Conservation (phyloP, 2,888 invertebrate genomes). For the Hymenopus coronatus region DNA sequence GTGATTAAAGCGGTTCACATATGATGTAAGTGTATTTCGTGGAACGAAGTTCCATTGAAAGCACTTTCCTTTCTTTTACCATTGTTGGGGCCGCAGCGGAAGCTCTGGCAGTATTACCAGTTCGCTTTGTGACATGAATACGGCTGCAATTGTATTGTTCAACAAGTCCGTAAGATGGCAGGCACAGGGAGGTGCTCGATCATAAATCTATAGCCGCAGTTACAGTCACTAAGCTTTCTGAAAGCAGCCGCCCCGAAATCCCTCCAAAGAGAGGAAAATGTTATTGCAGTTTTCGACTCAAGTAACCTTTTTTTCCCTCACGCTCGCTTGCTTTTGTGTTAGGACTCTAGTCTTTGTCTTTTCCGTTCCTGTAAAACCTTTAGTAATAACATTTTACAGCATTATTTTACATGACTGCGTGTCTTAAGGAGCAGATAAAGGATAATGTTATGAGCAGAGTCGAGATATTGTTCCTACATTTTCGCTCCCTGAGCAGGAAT, state of each 20-base stretch:
- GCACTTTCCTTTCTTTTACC: too few species aligned
- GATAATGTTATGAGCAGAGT: not conserved
- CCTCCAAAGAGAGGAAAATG: constrained; percentile 3
- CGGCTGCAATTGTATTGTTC: not conserved
- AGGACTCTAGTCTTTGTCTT: not conserved
- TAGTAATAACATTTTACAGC: constrained; percentile 3
- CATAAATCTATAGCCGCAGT: constrained; percentile 12
- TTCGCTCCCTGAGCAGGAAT: not conserved
- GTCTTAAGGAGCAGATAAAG: not conserved
- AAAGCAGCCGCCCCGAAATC: not conserved
- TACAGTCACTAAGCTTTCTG: not conserved
- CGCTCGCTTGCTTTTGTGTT: not conserved
- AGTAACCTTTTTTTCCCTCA: not conserved
- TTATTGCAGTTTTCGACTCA: constrained; percentile 3
- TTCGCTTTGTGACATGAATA: not conserved
- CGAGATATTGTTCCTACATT: not conserved
- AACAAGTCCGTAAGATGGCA: not conserved
- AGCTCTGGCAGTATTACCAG: not conserved
- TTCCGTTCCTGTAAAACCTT: constrained; percentile 10
- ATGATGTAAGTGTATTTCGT: too few species aligned
- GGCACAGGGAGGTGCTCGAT: not conserved
- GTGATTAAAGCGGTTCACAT: too few species aligned
- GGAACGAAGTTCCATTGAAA: too few species aligned
- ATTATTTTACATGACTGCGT: constrained; percentile 14
- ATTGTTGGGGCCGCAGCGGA: too few species aligned